Conservation (phyloP, 2,888 invertebrate genomes). For the Rotaria sp. region DNA sequence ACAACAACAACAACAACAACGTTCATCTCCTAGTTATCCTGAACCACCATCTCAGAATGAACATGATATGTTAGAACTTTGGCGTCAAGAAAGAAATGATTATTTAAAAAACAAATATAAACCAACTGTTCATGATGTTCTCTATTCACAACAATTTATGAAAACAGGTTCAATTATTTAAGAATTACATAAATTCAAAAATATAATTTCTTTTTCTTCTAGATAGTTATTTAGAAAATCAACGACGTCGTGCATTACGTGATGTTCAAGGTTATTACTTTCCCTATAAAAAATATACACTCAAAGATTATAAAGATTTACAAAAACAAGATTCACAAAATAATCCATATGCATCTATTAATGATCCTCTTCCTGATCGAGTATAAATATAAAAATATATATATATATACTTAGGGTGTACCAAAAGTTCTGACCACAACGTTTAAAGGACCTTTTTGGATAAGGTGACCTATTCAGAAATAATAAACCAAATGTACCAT, state of each 20-base stretch:
- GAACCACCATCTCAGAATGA: not conserved
- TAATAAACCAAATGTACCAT: too few species aligned
- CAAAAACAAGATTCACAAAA: not conserved
- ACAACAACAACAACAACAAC: too few species aligned
- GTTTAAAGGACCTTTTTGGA: too few species aligned
- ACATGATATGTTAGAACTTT: not conserved
- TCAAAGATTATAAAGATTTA: conserved; percentile 27
- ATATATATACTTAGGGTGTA: too few species aligned
- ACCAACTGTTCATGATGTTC: not conserved
- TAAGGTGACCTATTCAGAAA: too few species aligned
- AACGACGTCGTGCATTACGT: conserved; percentile 24
- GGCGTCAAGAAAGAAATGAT: not conserved
- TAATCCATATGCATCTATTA: not conserved
- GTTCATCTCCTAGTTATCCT: not conserved
- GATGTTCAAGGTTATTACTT: conserved; percentile 5
- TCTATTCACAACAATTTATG: not conserved
- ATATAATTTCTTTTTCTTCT: not conserved
- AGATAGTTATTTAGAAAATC: conserved; percentile 26
- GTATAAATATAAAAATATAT: not conserved
- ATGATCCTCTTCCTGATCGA: not conserved
- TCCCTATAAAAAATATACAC: conserved; percentile 8
- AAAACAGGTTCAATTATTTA: not conserved
- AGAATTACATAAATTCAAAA: not conserved
- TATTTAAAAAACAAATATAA: not conserved
- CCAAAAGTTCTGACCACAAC: too few species aligned